A percentile compares a stretch with the other conserved stretches of the same genome.
Evolutionary conservation across 2,797 vertebrate species (phyloP).

Genomic region (Tamandua tetradactyla): DNA sequence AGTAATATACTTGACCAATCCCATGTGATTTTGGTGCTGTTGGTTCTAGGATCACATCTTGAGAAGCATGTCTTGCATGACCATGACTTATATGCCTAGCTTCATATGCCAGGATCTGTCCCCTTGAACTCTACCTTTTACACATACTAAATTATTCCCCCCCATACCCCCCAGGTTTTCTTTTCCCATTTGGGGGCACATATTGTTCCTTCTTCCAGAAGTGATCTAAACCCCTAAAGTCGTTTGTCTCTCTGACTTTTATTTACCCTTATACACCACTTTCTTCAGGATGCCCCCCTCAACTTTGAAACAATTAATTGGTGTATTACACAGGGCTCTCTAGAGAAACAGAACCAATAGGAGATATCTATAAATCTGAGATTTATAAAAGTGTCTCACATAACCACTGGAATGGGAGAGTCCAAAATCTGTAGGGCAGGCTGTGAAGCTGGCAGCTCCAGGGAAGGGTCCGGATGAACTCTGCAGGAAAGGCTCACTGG

Average conservation of each 20-base stretch:
- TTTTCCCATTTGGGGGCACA: not conserved
- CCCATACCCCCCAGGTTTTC: not conserved
- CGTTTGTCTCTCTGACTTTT: not conserved
- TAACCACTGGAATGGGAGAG: no score
- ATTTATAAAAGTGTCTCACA: no score
- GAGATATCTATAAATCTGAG: no score
- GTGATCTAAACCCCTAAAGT: not conserved
- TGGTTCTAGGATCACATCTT: not conserved
- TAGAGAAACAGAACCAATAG: no score
- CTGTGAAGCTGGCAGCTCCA: no score
- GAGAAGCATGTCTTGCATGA: no score
- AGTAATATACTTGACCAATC: not conserved
- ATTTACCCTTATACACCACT: not conserved
- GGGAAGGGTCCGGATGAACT: no score
- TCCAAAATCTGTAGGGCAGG: no score
- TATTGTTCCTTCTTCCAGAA: not conserved
- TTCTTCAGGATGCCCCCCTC: not conserved
- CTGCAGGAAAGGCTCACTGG: no score
- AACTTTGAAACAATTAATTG: not conserved
- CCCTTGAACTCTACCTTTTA: not conserved
- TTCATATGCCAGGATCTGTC: conserved; percentile 27
- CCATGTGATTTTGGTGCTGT: not conserved
- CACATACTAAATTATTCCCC: not conserved
- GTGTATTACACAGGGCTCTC: no score
- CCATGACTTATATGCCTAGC: not conserved